Evolutionary conservation across 1,140 invertebrate genomes (phyloP), one percentile per base, ranked within the genome.

Genomic region (Nylanderia fulva): DNA sequence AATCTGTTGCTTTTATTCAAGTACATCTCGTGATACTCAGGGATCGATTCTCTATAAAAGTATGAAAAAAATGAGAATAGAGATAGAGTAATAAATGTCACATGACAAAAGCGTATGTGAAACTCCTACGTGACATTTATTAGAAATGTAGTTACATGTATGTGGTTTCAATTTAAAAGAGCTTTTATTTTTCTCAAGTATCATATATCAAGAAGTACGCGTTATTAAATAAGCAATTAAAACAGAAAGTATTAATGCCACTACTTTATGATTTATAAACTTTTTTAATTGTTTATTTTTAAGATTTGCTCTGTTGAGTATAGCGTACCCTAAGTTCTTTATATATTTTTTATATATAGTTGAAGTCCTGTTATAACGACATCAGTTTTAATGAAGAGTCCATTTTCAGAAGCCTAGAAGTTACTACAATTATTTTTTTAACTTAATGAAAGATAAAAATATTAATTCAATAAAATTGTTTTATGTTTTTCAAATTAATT

Each of bases 111-210:
- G 33, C 18, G 7, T 36, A 24, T 36, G 58, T 58, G 7, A 74
- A 74, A 58, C 71, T 74, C n/a, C n/a, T 72, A 56, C 27, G 52
- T 36, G 27, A 36, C 48, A 58, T 39, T 56, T 74, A 48, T 48
- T 48, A 48, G 15, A 48, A 48, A 4, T 48, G 15, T 58, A 74
- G 56, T 56, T 74, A 58, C 52, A n/a, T n/a, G 29, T n/a, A 13
- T n/a, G 24, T 29, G 36, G 36, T 42, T 29, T 61, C 18, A 42
- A 15, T 75, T 61, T 39, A 58, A 33, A 61, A 61, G 42, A 42
- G 9, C 15, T 61, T 42, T 0, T 45, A 61, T 27, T 58, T 1
- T 75, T 61, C 42, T 61, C 36, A 60, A 75, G 8, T 36, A 75
- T n/a, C 18, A 58, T 39, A 42, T 75, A 75, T 60, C 56, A 75